Evolutionary conservation across 1,140 invertebrate species (phyloP), one percentile per base, ranked within the genome.

Genomic region (Lasioglossum albipes): DNA sequence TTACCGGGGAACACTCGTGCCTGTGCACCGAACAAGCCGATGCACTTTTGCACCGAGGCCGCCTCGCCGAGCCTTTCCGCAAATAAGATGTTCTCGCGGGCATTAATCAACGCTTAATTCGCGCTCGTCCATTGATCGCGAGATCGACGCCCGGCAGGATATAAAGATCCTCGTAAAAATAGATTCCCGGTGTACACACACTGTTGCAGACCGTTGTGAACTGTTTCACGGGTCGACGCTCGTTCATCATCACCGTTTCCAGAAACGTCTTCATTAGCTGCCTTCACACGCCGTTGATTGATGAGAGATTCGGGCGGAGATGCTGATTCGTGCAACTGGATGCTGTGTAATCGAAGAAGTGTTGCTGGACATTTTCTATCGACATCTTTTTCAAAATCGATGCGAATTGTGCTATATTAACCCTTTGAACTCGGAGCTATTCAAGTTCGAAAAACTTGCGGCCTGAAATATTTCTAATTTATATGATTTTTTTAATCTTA

Each of bases 81-180:
- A n/a, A 77, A 77, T 77, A 70, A 77, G 66, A 77, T 36, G 75
- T 70, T 77, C 54, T 16, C 13, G 18, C 6, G 18, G 41, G 22
- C 57, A 77, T 77, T 77, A 77, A 77, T 77, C 75, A 70, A 27
- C 54, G 66, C 10, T 49, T 67, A 70, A 77, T 64, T 36, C 59
- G 49, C n/a, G 42, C 42, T 52, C 42, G 20, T 10, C 49, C 42
- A 22, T 16, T 12, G 66, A 22, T 67, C 31, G 16, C 36, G 41
- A 27, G 27, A 61, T 3, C 57, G 57, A 6, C 57, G 20, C 6
- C 0, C 20, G 16, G 1, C 57, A 6, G n/a, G n/a, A 57, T 20
- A n/a, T 18, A n/a, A n/a, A n/a, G 20, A n/a, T n/a, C 57, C 5
- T 12, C 7, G n/a, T 59, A 59, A 59, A 59, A 59, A n/a, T 59